phyloP scores from a whole-genome alignment of 2,888 invertebrate genomes.

The Mythimna lalbum region DNA sequence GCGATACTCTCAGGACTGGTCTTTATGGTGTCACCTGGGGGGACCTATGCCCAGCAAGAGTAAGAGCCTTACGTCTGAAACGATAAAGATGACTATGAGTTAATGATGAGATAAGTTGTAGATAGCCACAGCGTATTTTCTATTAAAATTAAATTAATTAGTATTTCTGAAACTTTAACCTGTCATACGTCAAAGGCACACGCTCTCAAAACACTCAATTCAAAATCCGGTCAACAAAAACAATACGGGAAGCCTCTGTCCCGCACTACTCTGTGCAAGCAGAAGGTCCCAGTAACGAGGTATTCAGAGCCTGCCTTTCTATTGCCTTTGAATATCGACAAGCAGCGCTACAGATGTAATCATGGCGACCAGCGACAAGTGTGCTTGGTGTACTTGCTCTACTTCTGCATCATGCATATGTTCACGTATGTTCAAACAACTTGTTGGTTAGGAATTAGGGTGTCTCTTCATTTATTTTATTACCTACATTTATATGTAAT shows the following conservation, averaged over 20 bases:
- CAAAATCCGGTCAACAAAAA: neutral
- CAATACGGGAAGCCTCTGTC: slow-evolving; percentile 13
- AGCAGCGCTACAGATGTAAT: slow-evolving; percentile 56
- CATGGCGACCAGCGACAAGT: slow-evolving; percentile 58
- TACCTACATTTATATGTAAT: no score
- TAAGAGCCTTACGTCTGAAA: no score
- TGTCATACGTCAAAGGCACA: no score
- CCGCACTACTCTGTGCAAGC: slow-evolving; percentile 47
- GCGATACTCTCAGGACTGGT: no score
- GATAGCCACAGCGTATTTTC: no score
- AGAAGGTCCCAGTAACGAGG: slow-evolving; percentile 69
- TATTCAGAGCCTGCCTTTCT: slow-evolving; percentile 67
- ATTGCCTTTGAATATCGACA: slow-evolving; percentile 70
- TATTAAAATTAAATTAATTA: no score
- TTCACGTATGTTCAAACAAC: neutral
- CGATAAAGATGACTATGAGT: no score
- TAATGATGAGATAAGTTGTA: no score
- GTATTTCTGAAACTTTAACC: no score
- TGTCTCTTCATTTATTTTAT: no score
- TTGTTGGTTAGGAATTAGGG: neutral
- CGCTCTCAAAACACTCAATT: neutral
- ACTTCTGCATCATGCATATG: slow-evolving; percentile 10
- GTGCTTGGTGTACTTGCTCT: slow-evolving; percentile 16
- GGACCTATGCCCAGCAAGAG: no score
- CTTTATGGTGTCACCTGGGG: no score